A percentile compares a stretch with the other conserved stretches of the same genome.
Evolutionary conservation across 2,888 invertebrate species (phyloP).

Genomic region (Plusia festucae): DNA sequence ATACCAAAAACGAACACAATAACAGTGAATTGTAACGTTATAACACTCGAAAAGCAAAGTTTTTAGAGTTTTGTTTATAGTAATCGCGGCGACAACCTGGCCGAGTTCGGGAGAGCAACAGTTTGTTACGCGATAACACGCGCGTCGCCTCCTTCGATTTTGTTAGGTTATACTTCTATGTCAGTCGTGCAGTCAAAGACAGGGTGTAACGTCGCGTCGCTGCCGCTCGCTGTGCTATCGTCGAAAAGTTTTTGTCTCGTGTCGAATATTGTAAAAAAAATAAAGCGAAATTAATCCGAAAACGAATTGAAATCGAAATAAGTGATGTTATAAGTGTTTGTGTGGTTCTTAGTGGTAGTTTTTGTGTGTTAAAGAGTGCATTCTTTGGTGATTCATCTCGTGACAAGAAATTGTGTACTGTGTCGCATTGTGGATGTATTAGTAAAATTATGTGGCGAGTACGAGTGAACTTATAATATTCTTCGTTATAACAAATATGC

Average conservation of each 20-base stretch:
- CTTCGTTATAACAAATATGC: conserved; percentile 57
- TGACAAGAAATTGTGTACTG: conserved; percentile 81
- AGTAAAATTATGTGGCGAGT: conserved; percentile 77
- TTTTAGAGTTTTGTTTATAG: conserved; percentile 80
- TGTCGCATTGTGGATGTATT: conserved; percentile 74
- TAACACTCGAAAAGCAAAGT: conserved; percentile 67
- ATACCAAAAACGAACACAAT: conserved; percentile 73
- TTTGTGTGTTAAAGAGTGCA: conserved; percentile 77
- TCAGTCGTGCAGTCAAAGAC: conserved; percentile 75
- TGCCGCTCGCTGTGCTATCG: conserved; percentile 66
- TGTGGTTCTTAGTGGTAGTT: conserved; percentile 72
- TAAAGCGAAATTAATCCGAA: conserved; percentile 71
- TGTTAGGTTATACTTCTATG: conserved; percentile 81
- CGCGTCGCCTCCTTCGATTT: conserved; percentile 77
- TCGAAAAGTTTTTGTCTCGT: conserved; percentile 80
- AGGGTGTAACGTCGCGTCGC: conserved; percentile 70
- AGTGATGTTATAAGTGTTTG: conserved; percentile 69
- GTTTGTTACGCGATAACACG: conserved; percentile 66
- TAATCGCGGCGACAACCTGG: conserved; percentile 72
- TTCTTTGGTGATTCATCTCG: conserved; percentile 87
- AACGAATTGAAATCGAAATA: conserved; percentile 65
- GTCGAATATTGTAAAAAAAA: conserved; percentile 74
- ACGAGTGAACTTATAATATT: conserved; percentile 70
- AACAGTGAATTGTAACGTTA: conserved; percentile 71
- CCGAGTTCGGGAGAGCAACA: conserved; percentile 77